A percentile compares a stretch with the other conserved stretches of the same genome.
phyloP scores from a whole-genome alignment of 2,113 vertebrate genomes.

The zebrafish (Danio rerio) region GRCz12tu NC_133190.1:31665001-31665500 shows the following conservation, averaged over 20 bases:
- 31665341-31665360: background rate
- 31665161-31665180: background rate
- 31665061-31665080: background rate
- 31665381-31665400: background rate
- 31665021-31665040: background rate
- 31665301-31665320: too few species aligned
- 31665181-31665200: background rate
- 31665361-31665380: background rate
- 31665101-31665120: background rate
- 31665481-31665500: too few species aligned
- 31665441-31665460: background rate
- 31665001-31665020: background rate
- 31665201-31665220: background rate
- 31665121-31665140: background rate
- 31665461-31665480: background rate
- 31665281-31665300: background rate
- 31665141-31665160: background rate
- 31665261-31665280: conserved; percentile 21
- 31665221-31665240: background rate
- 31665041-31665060: background rate
- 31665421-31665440: background rate
- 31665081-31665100: background rate
- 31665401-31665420: background rate
- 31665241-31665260: conserved; percentile 55
- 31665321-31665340: conserved; percentile 6